Base-by-base conservation (phyloP, 2,888 invertebrate species). In the Pteria penguin region DNA sequence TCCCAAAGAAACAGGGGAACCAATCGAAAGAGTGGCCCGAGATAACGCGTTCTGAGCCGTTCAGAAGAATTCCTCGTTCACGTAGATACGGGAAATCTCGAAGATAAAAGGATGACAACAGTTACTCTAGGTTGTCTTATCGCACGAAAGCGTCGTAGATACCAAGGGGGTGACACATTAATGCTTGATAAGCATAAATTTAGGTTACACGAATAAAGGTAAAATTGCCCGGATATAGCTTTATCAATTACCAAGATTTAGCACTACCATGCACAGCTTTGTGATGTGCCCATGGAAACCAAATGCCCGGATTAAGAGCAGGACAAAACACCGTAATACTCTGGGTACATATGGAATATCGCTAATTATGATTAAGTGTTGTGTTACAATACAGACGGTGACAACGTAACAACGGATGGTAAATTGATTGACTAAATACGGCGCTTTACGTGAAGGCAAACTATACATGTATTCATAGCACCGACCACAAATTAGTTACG, bases 91-190 rank as follows among this genome's bases (percentile, higher is more conserved):
- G 73, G 67, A 67, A 73, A 73, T 58, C 58, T 55, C 57, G 45
- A n/a, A 62, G 76, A 77, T 77, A 77, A 77, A 70, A 45, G 54
- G 52, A 54, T 52, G 54, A 62, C 36, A 74, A 74, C 74, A 63
- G 54, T 75, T 61, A 67, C 73, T 61, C 61, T 60, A 73, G 61
- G 36, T 29, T 24, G 61, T 52, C 73, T 73, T 73, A 73, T 73
- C 73, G 36, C 60, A 24, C 11, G 36, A 61, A 61, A 54, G 27
- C 62, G 36, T 62, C 74, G 66, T 68, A 74, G 74, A 74, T 68
- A 74, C 74, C 72, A 63, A 68, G 55, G 54, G 55, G 57, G 68
- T 68, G 68, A 68, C 68, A 68, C 68, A 68, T 57, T 55, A 60
- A 55, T 24, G 4, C 27, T 27, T 24, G 60, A 60, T 60, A 60